Conservation (phyloP, 2,888 invertebrate genomes). For the Julus scandinavius region DNA sequence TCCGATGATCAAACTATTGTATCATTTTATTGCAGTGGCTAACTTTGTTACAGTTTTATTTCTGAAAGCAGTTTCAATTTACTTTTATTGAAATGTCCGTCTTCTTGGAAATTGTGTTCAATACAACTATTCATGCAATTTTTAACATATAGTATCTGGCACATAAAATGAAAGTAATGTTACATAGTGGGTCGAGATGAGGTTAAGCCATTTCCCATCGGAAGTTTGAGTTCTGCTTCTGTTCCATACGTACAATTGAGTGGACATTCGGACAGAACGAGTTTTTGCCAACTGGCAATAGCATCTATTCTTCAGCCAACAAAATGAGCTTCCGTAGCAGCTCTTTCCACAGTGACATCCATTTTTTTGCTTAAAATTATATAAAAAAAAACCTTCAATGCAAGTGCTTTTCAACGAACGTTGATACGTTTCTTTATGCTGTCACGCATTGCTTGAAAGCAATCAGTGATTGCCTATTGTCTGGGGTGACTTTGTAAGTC, state of each 20-base stretch:
- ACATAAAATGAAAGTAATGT: not conserved
- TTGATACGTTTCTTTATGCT: not conserved
- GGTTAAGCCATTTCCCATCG: not conserved
- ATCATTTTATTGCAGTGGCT: not conserved
- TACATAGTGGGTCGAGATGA: not conserved
- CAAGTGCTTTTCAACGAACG: not conserved
- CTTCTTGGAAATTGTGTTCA: not conserved
- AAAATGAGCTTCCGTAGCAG: not conserved
- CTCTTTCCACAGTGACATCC: not conserved
- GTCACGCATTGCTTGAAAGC: not conserved
- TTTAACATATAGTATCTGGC: not conserved
- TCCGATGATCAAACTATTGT: too few relatives aligned
- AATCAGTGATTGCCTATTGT: not conserved
- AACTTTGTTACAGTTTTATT: not conserved
- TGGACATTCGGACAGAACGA: not conserved
- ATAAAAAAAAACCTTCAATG: not conserved
- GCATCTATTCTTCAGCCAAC: not conserved
- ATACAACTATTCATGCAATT: not conserved
- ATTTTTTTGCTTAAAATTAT: not conserved
- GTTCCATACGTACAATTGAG: not conserved
- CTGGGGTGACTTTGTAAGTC: not conserved
- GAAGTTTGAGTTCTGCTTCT: not conserved
- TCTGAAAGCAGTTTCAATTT: not conserved
- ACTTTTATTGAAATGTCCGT: not conserved
- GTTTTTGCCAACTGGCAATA: not conserved